Conservation (phyloP, 2,888 invertebrate species). For the Liposcelis brunnea region DNA sequence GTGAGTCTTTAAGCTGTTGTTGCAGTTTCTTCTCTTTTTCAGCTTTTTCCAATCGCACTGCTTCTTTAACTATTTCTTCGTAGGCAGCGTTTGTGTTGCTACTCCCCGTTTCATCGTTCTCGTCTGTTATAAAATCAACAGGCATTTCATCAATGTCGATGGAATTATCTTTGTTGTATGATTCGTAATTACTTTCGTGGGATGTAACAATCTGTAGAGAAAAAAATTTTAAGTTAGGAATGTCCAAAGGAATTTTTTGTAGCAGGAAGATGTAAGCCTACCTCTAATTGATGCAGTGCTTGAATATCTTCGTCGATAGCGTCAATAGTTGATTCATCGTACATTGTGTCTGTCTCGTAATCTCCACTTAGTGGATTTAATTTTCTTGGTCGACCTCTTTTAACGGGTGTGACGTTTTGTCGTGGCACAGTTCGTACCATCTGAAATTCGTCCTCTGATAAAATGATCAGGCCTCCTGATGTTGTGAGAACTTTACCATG, state of each 20-base stretch:
- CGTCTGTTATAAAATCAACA: not conserved
- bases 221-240: no score
- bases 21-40: not conserved
- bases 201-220: slow-evolving; percentile 1
- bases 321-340: not conserved
- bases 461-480: slow-evolving; percentile 29
- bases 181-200: not conserved
- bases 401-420: not conserved
- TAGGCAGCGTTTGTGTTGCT: not conserved
- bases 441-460: slow-evolving; percentile 30
- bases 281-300: slow-evolving; percentile 5
- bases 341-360: no score
- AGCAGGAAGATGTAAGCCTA: no score
- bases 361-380: not conserved
- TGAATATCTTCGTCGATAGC: slow-evolving; percentile 7
- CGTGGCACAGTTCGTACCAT: slow-evolving; percentile 24
- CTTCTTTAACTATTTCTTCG: slow-evolving; percentile 7
- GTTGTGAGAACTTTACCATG: slow-evolving; percentile 38
- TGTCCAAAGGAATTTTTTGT: no score
- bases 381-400: not conserved
- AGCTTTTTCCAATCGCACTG: slow-evolving; percentile 3
- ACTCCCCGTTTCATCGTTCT: not conserved
- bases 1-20: not conserved
- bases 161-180: not conserved
- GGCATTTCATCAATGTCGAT: slow-evolving; percentile 7